Percentiles rank a stretch among this genome's conserved stretches.
Evolutionary conservation across 2,113 vertebrate genomes (phyloP).

Genomic region (Pluvianellus socialis): DNA sequence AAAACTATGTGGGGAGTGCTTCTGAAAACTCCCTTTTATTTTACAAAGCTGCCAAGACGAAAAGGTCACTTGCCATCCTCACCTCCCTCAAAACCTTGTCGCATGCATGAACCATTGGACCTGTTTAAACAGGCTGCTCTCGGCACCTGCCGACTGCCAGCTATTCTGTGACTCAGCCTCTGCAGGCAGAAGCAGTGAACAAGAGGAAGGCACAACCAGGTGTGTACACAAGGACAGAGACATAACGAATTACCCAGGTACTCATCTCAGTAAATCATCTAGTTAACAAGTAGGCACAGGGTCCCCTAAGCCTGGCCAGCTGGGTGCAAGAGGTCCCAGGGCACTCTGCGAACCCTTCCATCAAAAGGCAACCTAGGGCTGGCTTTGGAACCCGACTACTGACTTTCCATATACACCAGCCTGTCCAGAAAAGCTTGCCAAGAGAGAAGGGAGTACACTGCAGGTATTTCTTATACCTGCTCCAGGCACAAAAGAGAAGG

Average conservation of each 20-base stretch:
- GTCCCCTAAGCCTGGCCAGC: not conserved
- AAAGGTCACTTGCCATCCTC: not conserved
- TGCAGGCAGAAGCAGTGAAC: not conserved
- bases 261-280: not conserved
- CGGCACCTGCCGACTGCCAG: not conserved
- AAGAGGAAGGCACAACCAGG: not conserved
- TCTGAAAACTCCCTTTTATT: not conserved
- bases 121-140: not conserved
- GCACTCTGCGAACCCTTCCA: not conserved
- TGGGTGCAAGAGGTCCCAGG: not conserved
- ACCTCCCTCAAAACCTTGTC: not conserved
- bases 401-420: not conserved
- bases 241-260: not conserved
- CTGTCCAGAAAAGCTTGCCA: not conserved
- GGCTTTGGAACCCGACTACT: not conserved
- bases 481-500: accelerated
- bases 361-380: accelerated
- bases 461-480: not conserved
- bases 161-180: not conserved
- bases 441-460: not conserved
- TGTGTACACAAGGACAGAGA: not conserved
- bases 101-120: not conserved
- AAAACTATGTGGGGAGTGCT: not conserved
- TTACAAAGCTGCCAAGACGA: not conserved
- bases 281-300: not conserved